phyloP scores from a whole-genome alignment of 2,888 invertebrate genomes.

The Epinotia nisella region DNA sequence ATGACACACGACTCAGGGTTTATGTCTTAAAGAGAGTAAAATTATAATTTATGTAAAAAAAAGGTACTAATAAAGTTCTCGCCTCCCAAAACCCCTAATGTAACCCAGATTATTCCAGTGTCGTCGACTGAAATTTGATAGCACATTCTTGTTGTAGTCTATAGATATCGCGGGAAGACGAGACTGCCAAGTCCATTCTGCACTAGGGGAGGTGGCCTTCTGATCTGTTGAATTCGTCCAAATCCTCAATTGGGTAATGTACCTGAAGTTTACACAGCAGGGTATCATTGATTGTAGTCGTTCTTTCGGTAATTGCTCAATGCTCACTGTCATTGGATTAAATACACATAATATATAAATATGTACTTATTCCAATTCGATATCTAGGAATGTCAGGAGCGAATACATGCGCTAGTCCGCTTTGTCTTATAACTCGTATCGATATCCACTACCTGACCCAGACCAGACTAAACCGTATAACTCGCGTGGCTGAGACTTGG shows the following conservation, averaged over 20 bases:
- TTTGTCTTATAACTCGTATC: background rate
- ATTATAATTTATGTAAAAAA: too few relatives aligned
- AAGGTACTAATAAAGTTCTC: background rate
- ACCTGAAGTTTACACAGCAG: too few relatives aligned
- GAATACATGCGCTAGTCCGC: too few relatives aligned
- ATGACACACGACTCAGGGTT: too few relatives aligned
- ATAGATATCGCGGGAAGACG: too few relatives aligned
- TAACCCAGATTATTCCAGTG: background rate
- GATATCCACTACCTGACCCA: background rate
- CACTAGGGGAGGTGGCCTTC: background rate
- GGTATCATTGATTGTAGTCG: background rate
- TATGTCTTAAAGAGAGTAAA: too few relatives aligned
- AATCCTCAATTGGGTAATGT: background rate
- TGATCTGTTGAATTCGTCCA: background rate
- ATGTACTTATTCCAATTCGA: too few relatives aligned
- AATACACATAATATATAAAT: too few relatives aligned
- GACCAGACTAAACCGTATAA: background rate
- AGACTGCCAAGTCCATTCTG: background rate
- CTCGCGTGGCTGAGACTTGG: background rate
- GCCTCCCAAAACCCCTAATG: background rate
- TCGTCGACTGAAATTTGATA: too few relatives aligned
- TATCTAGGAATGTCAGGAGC: background rate
- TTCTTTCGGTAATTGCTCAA: background rate
- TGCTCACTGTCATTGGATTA: too few relatives aligned
- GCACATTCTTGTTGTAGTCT: too few relatives aligned